Evolutionary conservation across 2,797 vertebrate species (phyloP).

Genomic region (Thripadectes ignobilis): DNA sequence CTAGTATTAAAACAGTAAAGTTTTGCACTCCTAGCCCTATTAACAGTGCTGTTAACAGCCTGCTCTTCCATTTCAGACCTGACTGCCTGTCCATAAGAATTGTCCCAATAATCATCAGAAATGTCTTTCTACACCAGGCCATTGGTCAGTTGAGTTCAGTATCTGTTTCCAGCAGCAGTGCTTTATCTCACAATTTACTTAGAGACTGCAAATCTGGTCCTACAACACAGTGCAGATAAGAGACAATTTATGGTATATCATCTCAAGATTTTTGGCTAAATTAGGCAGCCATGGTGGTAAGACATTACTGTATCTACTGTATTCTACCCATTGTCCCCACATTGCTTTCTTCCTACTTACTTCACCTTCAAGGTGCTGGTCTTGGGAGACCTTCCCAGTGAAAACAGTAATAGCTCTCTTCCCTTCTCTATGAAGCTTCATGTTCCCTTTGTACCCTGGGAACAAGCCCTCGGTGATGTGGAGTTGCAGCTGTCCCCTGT

Average conservation of each 20-base stretch:
- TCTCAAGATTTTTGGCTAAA: not conserved
- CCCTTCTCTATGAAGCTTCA: not conserved
- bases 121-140: not conserved
- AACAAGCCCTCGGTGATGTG: not conserved
- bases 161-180: not conserved
- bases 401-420: not conserved
- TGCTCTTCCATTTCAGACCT: not conserved
- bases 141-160: not conserved
- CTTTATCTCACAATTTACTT: not conserved
- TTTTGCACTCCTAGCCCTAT: not conserved
- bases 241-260: not conserved
- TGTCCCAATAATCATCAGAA: not conserved
- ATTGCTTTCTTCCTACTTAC: not conserved
- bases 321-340: not conserved
- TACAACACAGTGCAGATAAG: not conserved
- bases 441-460: not conserved
- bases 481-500: not conserved
- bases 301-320: not conserved
- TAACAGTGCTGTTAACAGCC: slow-evolving; percentile 1
- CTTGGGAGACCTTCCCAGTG: not conserved
- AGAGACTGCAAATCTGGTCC: not conserved
- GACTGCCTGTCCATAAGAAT: not conserved
- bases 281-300: not conserved
- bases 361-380: not conserved
- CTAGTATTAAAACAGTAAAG: not conserved